Base-by-base conservation (phyloP, 2,888 invertebrate genomes). In the Agrotis puta region DNA sequence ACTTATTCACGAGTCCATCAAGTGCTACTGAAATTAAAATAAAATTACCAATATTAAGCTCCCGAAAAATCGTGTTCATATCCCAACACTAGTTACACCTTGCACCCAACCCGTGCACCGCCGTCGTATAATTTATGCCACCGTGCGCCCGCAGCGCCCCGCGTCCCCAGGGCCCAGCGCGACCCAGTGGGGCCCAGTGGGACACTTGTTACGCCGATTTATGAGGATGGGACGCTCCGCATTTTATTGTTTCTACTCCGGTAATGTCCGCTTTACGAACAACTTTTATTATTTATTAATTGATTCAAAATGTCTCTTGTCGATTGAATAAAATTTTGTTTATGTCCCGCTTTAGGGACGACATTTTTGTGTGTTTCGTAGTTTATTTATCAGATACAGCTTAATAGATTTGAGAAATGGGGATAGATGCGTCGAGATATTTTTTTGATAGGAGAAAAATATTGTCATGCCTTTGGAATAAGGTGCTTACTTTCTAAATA, bases 261-360 rank as follows among this genome's bases (percentile, higher is more conserved):
- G 79, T 87, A 87, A 87, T 87, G 88, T 79, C 85, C 85, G 67
- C 81, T 81, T 77, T 68, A 79, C 67, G 71, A 68, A 81, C 67
- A 84, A 86, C 86, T 88, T 92, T 92, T 92, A 93, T 92, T 92
- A 92, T 92, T 92, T 92, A 92, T 92, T 92, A 93, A 92, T 92
- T 91, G 91, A 91, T 90, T 88, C 83, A 82, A 87, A 88, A 88
- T 82, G 82, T 83, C 82, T 81, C 79, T 81, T 83, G 86, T 87
- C 85, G 84, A 87, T 88, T 85, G 84, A 87, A 89, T 87, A 85
- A 85, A 81, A 86, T 87, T 82, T 85, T 82, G 56, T 84, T 85
- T 85, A 84, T 81, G 73, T 70, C 73, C 66, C 82, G 27, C 59
- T 74, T 75, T 70, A 65, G 70, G 68, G 59, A 79, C 62, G 77